Percentiles rank a stretch among this genome's conserved stretches.
Conservation (phyloP, 2,113 vertebrate species). For the Apistogramma diplotaenia region DNA sequence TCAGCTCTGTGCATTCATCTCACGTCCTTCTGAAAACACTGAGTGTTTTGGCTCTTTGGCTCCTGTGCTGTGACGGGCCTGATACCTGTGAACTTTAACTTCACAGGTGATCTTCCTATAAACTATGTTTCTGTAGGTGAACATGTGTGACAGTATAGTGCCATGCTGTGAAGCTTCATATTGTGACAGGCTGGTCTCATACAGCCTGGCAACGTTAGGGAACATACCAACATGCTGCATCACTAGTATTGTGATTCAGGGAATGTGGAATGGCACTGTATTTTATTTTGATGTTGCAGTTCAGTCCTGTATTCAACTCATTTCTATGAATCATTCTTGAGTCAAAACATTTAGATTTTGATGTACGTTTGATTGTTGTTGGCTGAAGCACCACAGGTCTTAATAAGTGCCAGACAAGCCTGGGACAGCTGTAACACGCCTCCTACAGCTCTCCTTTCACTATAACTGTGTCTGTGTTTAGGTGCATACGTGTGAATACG, state of each 20-base stretch:
- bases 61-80: too few species aligned
- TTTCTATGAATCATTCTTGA: background rate
- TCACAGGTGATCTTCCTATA: too few species aligned
- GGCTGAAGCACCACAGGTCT: background rate
- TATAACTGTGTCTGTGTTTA: background rate
- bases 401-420: background rate
- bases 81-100: too few species aligned
- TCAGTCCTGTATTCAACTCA: background rate
- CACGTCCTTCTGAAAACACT: too few species aligned
- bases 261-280: too few species aligned
- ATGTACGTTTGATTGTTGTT: background rate
- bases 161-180: too few species aligned
- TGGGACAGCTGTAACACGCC: background rate
- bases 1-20: background rate
- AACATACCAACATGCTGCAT: too few species aligned
- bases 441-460: background rate
- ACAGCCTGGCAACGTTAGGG: too few species aligned
- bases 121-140: too few species aligned
- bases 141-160: too few species aligned
- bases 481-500: background rate
- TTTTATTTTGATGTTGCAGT: background rate
- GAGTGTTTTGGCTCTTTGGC: background rate
- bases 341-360: background rate
- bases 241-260: too few species aligned
- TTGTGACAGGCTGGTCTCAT: too few species aligned